phyloP scores from a whole-genome alignment of 2,888 invertebrate species.

The Gryllus longicercus region DNA sequence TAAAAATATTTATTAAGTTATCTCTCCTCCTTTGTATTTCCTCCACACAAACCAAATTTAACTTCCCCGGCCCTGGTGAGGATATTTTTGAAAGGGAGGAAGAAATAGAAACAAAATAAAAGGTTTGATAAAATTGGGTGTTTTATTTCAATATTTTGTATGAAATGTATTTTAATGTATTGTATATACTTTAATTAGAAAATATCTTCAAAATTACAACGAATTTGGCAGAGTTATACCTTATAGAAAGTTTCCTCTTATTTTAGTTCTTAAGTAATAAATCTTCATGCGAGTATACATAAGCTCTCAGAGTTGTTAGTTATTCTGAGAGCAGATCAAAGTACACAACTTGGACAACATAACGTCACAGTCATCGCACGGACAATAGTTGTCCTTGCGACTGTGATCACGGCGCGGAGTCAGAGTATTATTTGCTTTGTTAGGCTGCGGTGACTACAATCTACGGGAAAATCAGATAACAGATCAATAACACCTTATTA shows the following conservation, averaged over 20 bases:
- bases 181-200: constrained; percentile 4
- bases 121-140: neutral
- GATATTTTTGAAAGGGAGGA: no score
- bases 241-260: neutral
- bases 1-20: no score
- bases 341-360: neutral
- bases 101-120: no score
- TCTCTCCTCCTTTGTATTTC: no score
- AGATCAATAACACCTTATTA: neutral
- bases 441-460: neutral
- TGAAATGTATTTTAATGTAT: constrained; percentile 9
- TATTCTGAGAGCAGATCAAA: neutral
- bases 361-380: neutral
- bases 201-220: constrained; percentile 11
- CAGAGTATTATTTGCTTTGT: neutral
- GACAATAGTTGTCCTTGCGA: no score
- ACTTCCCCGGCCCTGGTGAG: no score
- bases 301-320: neutral
- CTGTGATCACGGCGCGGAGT: no score
- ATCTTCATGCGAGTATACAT: neutral
- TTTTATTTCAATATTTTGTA: constrained; percentile 17
- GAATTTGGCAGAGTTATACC: constrained; percentile 17
- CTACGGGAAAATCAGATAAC: neutral
- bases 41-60: no score
- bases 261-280: neutral